Conservation (phyloP, 2,888 invertebrate genomes). For the Antheraea assamensis region DNA sequence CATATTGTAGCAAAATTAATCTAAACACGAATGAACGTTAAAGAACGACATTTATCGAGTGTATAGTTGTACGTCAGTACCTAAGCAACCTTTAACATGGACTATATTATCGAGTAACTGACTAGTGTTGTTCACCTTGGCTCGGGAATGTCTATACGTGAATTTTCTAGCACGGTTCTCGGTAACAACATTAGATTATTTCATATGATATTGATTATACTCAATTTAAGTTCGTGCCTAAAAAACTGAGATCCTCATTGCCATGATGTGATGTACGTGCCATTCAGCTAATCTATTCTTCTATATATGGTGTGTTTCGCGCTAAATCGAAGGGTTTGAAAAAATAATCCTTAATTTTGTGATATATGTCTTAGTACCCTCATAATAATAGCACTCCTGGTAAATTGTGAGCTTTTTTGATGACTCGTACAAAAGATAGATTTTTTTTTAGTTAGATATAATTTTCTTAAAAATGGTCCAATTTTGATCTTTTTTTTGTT, state of each 20-base stretch:
- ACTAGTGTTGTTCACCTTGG: slow-evolving; percentile 47
- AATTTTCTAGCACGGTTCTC: slow-evolving; percentile 31
- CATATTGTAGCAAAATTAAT: neutral
- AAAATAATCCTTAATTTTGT: no score
- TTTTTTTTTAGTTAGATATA: no score
- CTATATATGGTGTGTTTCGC: no score
- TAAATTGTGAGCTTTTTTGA: no score
- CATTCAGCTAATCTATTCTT: neutral
- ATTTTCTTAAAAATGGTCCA: no score
- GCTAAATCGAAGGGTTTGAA: no score
- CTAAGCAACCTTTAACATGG: slow-evolving; percentile 60
- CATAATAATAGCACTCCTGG: no score
- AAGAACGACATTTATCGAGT: neutral
- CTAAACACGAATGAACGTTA: neutral
- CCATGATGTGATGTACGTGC: no score
- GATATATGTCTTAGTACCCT: no score
- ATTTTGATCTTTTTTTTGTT: no score
- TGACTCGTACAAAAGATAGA: no score
- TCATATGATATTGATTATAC: neutral
- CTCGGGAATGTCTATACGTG: slow-evolving; percentile 36
- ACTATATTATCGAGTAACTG: slow-evolving; percentile 48
- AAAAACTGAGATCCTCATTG: neutral
- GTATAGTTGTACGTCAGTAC: slow-evolving; percentile 33
- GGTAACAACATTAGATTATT: slow-evolving; percentile 28
- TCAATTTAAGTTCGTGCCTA: neutral